Conservation (phyloP, 2,797 vertebrate genomes). For the Corythornis leucogaster region DNA sequence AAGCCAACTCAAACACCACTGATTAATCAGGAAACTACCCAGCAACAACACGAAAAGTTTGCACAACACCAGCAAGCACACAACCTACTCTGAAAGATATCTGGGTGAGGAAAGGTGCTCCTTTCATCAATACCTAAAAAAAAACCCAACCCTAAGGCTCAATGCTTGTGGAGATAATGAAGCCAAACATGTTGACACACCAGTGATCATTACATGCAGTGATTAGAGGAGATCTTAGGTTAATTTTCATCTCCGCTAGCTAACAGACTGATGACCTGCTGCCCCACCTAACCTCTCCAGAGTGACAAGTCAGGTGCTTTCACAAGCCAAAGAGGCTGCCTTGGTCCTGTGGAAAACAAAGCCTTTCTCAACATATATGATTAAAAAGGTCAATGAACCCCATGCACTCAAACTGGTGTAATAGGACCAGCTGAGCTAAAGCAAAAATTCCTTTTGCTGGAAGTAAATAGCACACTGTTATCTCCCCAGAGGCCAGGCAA, state of each 20-base stretch:
- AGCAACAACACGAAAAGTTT: constrained; percentile 57
- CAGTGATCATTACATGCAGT: constrained; percentile 33
- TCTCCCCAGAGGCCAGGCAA: constrained; percentile 57
- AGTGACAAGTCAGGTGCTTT: constrained; percentile 54
- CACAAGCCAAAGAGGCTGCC: not conserved
- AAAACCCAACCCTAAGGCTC: not conserved
- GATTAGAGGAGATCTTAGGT: constrained; percentile 58
- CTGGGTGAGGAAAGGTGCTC: constrained; percentile 51
- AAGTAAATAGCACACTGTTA: constrained; percentile 62
- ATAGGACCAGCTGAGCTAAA: constrained; percentile 42
- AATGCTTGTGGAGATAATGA: constrained; percentile 39
- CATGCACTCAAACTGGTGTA: constrained; percentile 5
- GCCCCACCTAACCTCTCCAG: constrained; percentile 33
- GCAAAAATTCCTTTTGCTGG: constrained; percentile 56
- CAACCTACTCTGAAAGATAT: constrained; percentile 35
- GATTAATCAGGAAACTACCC: constrained; percentile 67
- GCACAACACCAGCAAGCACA: constrained; percentile 48
- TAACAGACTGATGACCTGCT: constrained; percentile 62
- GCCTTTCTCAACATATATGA: constrained; percentile 26
- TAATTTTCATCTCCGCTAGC: constrained; percentile 70
- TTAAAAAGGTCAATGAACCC: constrained; percentile 45
- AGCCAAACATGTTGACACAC: constrained; percentile 36
- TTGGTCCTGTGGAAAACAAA: constrained; percentile 26
- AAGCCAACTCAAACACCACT: constrained; percentile 60
- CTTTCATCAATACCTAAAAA: constrained; percentile 26